These are phyloP conservation scores for Phyllotreta striolata DNA, from an alignment of 2,888 invertebrate species.

Conservation along the genomic window DNA sequence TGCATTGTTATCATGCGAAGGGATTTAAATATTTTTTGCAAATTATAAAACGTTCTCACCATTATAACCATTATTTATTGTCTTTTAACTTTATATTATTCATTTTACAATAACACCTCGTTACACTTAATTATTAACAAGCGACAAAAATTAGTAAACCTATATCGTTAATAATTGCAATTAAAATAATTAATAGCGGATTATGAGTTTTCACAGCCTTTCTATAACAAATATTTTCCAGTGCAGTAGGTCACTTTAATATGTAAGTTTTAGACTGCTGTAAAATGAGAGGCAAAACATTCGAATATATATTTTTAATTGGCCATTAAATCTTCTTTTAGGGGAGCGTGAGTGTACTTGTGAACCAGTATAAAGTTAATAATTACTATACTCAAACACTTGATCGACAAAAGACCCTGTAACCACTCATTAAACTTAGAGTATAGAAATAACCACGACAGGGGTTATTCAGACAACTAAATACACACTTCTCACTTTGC, in stretches of 20 bases:
- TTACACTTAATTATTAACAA: conserved; percentile 6
- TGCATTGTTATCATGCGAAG: conserved; percentile 1
- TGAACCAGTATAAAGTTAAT: no score
- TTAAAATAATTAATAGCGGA: conserved; percentile 10
- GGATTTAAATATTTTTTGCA: conserved; percentile 1
- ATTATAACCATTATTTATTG: not conserved
- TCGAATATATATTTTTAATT: no score
- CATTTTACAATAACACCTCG: conserved; percentile 4
- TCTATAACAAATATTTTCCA: conserved; percentile 3
- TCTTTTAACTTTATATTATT: conserved; percentile 10
- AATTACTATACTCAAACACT: no score
- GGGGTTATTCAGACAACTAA: no score
- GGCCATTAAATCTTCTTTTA: no score
- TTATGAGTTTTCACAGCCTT: conserved; percentile 14
- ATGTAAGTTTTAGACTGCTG: no score
- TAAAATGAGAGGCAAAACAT: no score
- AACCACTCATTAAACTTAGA: no score
- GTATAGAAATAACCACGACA: no score
- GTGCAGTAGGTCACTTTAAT: conserved; percentile 13
- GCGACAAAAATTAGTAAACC: not conserved
- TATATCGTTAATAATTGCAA: conserved; percentile 2
- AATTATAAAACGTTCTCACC: conserved; percentile 7
- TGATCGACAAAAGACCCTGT: no score
- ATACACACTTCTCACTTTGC: no score
- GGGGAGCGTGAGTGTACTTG: no score